Conservation (phyloP, 2,888 invertebrate genomes). For the Nesidiocoris tenuis region DNA sequence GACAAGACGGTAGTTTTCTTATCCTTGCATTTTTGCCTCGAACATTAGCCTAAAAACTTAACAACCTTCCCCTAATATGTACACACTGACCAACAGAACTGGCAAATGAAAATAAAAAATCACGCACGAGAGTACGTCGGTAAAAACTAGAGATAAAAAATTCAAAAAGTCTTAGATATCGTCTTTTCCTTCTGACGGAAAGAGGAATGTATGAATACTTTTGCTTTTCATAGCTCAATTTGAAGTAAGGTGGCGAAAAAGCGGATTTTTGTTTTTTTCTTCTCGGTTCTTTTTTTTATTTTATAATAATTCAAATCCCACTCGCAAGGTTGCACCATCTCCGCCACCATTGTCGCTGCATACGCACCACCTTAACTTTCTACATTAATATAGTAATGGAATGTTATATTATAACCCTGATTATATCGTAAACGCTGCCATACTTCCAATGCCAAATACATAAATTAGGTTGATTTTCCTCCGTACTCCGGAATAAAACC, state of each 20-base stretch:
- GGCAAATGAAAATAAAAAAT: not conserved
- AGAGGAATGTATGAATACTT: not conserved
- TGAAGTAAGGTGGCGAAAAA: constrained; percentile 42
- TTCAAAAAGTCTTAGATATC: not conserved
- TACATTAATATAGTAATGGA: constrained; percentile 43
- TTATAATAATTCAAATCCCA: not conserved
- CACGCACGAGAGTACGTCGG: too few relatives aligned
- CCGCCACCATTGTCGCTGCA: not conserved
- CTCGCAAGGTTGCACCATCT: not conserved
- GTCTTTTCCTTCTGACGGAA: not conserved
- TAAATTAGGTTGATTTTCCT: constrained; percentile 19
- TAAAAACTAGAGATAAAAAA: not conserved
- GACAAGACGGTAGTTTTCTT: constrained; percentile 3
- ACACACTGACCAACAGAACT: not conserved
- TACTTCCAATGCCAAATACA: constrained; percentile 29
- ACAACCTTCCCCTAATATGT: constrained; percentile 6
- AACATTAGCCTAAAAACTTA: constrained; percentile 29
- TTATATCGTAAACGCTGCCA: constrained; percentile 35
- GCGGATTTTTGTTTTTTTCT: constrained; percentile 12
- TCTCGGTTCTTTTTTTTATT: not conserved
- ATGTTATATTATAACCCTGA: constrained; percentile 45
- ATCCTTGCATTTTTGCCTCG: not conserved
- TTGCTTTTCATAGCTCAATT: not conserved
- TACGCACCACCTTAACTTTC: constrained; percentile 39
- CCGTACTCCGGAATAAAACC: constrained; percentile 8